A percentile compares a stretch with the other conserved stretches of the same genome.
Conservation (phyloP, 2,113 vertebrate genomes). For the Aspiorhynchus laticeps region DNA sequence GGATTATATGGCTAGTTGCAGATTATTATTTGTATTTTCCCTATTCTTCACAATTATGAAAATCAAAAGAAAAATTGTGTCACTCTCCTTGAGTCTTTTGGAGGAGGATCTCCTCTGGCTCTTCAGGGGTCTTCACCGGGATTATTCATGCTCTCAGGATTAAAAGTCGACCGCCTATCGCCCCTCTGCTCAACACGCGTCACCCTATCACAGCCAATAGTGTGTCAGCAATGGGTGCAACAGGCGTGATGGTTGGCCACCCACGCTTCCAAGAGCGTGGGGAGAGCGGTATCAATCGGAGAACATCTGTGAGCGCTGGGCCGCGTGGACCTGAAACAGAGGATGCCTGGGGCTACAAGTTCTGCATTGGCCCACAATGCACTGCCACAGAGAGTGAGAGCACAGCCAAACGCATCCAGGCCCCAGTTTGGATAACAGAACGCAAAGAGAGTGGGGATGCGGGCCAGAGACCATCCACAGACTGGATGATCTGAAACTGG, state of each 20-base stretch:
- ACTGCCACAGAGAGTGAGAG: constrained; percentile 58
- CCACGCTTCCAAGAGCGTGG: constrained; percentile 72
- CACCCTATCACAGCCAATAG: constrained; percentile 67
- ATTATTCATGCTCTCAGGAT: constrained; percentile 77
- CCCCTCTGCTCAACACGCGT: constrained; percentile 66
- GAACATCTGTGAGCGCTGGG: constrained; percentile 84
- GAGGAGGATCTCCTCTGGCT: constrained; percentile 49
- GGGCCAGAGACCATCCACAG: neutral
- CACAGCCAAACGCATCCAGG: constrained; percentile 66
- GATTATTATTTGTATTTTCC: neutral
- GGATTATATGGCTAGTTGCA: neutral
- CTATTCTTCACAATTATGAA: neutral
- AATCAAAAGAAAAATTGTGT: neutral
- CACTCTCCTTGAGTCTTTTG: constrained; percentile 32
- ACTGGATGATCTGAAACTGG: neutral
- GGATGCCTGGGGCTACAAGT: constrained; percentile 72
- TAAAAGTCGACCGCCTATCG: constrained; percentile 71
- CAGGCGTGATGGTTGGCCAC: constrained; percentile 75
- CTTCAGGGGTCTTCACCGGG: constrained; percentile 77
- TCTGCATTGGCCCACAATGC: constrained; percentile 74
- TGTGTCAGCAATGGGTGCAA: constrained; percentile 67
- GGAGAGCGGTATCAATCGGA: constrained; percentile 76
- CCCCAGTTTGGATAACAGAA: constrained; percentile 40
- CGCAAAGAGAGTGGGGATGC: neutral
- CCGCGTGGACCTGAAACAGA: constrained; percentile 78